These are phyloP conservation scores for Spilogale gracilis DNA, from an alignment of 2,113 vertebrate genomes.

Conservation along the genomic window DNA sequence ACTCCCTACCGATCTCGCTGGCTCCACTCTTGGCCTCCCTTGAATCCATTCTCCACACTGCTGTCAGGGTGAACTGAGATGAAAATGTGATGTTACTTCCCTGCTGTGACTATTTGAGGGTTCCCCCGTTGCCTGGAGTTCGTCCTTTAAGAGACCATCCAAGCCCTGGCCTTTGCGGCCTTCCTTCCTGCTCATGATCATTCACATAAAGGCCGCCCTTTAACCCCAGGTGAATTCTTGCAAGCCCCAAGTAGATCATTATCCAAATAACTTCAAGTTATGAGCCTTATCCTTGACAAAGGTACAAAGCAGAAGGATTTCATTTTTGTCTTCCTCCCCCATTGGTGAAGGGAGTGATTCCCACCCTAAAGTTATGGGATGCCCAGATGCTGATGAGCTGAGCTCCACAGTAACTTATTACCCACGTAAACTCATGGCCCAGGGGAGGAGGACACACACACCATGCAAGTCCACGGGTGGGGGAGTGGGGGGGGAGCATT, in stretches of 20 bases:
- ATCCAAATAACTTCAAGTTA: not conserved
- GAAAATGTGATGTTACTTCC: not conserved
- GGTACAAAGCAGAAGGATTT: not conserved
- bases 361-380: not conserved
- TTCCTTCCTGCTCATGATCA: not conserved
- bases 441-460: not conserved
- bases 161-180: not conserved
- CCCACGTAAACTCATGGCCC: too few species aligned
- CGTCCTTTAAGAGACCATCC: not conserved
- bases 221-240: not conserved
- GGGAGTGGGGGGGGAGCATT: too few species aligned
- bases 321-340: not conserved
- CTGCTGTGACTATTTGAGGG: not conserved
- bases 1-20: not conserved
- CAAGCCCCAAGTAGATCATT: not conserved
- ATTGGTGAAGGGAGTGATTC: not conserved
- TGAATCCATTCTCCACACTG: not conserved
- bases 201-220: not conserved
- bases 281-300: not conserved
- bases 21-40: not conserved
- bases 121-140: not conserved
- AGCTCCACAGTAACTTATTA: not conserved
- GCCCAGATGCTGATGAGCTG: not conserved
- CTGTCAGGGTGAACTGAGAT: not conserved
- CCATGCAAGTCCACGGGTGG: not conserved